phyloP scores from a whole-genome alignment of 1,140 invertebrate species.

The Trichoplusia ni region DNA sequence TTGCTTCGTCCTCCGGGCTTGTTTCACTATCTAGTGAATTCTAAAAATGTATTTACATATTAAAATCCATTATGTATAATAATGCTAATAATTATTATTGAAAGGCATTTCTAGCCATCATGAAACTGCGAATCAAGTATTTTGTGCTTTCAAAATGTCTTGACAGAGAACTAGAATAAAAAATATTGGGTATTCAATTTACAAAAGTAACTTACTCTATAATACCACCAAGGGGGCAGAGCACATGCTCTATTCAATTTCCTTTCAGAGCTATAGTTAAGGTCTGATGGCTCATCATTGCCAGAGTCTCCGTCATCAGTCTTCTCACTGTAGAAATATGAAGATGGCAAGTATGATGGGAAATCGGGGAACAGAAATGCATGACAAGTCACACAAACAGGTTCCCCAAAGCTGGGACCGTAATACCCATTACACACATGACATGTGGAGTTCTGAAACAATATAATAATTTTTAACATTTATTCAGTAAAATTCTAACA shows the following conservation, averaged over 20 bases:
- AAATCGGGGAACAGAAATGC: conserved; percentile 94
- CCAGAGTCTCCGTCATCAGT: conserved; percentile 96
- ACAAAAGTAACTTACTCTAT: conserved; percentile 70
- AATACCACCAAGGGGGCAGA: conserved; percentile 69
- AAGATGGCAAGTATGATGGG: conserved; percentile 83
- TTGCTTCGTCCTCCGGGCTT: conserved; percentile 71
- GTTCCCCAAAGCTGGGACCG: conserved; percentile 94
- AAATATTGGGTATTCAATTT: neutral
- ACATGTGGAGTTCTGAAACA: conserved; percentile 85
- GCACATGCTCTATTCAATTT: conserved; percentile 59
- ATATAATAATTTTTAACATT: too few species aligned
- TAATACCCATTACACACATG: conserved; percentile 95
- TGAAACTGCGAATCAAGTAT: too few species aligned
- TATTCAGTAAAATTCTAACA: too few species aligned
- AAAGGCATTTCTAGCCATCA: too few species aligned
- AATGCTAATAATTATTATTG: too few species aligned
- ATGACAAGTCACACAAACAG: conserved; percentile 96
- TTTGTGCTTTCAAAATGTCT: too few species aligned
- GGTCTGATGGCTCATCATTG: conserved; percentile 94
- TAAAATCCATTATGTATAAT: neutral
- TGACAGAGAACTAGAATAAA: too few species aligned
- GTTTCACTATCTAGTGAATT: conserved; percentile 74
- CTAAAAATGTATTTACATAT: conserved; percentile 35
- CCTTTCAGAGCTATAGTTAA: conserved; percentile 81
- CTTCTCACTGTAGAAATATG: conserved; percentile 86